Percentiles rank a stretch among this genome's conserved stretches.
Conservation (phyloP, 1,140 invertebrate species). For the Sitobion miscanthi region DNA sequence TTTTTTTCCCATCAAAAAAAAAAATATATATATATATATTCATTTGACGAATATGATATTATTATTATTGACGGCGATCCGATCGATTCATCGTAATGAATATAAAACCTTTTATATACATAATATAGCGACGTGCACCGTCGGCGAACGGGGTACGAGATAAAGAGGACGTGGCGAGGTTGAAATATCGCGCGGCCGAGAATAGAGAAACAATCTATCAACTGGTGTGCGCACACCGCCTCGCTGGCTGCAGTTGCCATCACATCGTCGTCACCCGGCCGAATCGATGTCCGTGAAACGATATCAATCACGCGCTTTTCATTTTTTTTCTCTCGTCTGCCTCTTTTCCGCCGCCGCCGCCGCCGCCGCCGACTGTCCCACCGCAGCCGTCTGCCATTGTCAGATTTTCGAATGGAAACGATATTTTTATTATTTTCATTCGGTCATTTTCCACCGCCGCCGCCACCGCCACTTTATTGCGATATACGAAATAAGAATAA, state of each 20-base stretch:
- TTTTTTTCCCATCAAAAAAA: background rate
- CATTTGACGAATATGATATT: conserved; percentile 17
- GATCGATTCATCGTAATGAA: conserved; percentile 35
- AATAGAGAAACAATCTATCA: conserved; percentile 52
- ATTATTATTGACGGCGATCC: conserved; percentile 18
- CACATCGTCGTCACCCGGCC: background rate
- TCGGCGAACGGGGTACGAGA: background rate
- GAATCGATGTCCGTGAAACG: conserved; percentile 48
- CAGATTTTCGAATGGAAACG: conserved; percentile 49
- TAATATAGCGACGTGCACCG: background rate
- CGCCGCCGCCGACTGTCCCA: background rate
- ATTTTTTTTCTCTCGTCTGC: background rate
- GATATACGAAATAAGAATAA: background rate
- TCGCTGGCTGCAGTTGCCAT: background rate
- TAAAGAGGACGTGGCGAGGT: background rate
- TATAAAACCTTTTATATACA: conserved; percentile 1
- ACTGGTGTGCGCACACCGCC: conserved; percentile 13
- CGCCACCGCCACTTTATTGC: background rate
- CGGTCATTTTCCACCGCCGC: background rate
- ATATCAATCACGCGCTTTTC: conserved; percentile 45
- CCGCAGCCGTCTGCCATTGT: background rate
- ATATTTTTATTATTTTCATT: conserved; percentile 53
- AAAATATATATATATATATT: background rate
- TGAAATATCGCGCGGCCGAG: conserved; percentile 32
- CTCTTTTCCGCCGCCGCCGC: too few species aligned